Evolutionary conservation across 2,113 vertebrate species (phyloP).

Genomic region (Prunella fulvescens): DNA sequence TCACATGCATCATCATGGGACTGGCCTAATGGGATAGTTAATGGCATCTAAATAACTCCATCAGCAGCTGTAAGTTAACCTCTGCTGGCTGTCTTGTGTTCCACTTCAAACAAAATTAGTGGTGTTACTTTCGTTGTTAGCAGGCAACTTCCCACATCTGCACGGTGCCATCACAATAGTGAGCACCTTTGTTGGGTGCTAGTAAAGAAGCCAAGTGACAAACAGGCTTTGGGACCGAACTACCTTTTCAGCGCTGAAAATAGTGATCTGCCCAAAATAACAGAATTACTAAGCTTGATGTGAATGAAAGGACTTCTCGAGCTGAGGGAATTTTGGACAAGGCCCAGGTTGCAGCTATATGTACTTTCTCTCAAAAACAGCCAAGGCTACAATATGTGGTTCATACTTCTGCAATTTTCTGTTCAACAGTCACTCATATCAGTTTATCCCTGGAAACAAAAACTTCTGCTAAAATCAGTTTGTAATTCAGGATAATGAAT

Average conservation of each 20-base stretch:
- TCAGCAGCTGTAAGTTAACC: not conserved
- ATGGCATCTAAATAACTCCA: not conserved
- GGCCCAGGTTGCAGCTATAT: not conserved
- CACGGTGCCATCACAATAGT: not conserved
- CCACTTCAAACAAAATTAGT: not conserved
- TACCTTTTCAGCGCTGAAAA: not conserved
- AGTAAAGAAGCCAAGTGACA: not conserved
- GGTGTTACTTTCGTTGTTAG: not conserved
- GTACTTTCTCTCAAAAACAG: not conserved
- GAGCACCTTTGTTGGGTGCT: not conserved
- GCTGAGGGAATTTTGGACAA: not conserved
- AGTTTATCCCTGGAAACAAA: not conserved
- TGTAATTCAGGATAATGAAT: not conserved
- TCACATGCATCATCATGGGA: not conserved
- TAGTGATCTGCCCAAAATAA: not conserved
- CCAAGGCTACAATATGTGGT: not conserved
- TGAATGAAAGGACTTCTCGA: not conserved
- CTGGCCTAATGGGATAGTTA: not conserved
- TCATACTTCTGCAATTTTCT: not conserved
- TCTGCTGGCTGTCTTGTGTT: not conserved
- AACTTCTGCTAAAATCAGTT: not conserved
- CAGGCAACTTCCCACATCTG: not conserved
- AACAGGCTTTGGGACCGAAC: not conserved
- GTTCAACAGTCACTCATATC: not conserved
- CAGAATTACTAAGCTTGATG: not conserved